Conservation (phyloP, 2,113 vertebrate genomes). For the Hyla sarda region DNA sequence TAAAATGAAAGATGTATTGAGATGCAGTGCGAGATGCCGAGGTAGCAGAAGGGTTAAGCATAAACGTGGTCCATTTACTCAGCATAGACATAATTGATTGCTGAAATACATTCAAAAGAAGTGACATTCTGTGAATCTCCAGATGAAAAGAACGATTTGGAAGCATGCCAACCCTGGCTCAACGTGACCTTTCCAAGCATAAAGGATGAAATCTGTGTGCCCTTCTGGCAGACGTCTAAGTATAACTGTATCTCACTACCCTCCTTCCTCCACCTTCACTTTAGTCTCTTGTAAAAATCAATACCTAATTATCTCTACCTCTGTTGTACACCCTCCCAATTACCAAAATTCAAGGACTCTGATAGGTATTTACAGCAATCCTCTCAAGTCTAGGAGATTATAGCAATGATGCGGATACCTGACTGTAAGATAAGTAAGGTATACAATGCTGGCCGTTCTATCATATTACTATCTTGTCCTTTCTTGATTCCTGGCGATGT, state of each 20-base stretch:
- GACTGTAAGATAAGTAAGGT: conserved; percentile 26
- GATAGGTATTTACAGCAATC: conserved; percentile 48
- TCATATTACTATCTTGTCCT: conserved; percentile 10
- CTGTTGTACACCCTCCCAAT: not conserved
- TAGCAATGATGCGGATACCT: conserved; percentile 11
- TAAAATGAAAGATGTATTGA: not conserved
- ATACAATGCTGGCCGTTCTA: conserved; percentile 1
- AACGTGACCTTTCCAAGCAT: conserved; percentile 61
- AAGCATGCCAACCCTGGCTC: conserved; percentile 37
- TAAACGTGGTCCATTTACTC: conserved; percentile 30
- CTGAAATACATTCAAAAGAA: conserved; percentile 43
- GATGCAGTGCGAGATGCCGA: not conserved
- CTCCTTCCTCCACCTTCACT: conserved; percentile 26
- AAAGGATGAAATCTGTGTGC: fast-evolving
- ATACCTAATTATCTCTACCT: not conserved
- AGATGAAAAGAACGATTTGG: conserved; percentile 30
- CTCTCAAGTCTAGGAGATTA: conserved; percentile 24
- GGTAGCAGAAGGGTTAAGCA: conserved; percentile 20
- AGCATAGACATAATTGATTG: conserved; percentile 53
- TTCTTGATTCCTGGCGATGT: not conserved
- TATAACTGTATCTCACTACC: fast-evolving
- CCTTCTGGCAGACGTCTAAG: fast-evolving
- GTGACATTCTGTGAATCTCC: conserved; percentile 59
- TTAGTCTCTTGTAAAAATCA: conserved; percentile 47
- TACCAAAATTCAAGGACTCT: not conserved